Base-by-base conservation (phyloP, 2,888 invertebrate genomes). In the Ceratothoa steindachneri region DNA sequence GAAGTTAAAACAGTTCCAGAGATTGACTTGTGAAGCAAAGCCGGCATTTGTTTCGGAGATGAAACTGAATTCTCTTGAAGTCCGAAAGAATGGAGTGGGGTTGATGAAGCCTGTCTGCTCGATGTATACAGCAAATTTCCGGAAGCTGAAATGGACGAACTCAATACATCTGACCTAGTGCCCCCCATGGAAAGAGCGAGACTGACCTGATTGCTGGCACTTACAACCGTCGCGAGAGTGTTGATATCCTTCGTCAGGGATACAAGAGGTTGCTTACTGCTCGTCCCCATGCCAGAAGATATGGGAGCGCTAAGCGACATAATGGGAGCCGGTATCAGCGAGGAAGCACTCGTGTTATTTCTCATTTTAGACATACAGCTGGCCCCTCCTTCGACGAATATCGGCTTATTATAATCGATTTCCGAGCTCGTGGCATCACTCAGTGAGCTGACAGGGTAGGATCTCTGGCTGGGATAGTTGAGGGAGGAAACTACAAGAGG, bases 401-500 rank as follows among this genome's bases (percentile, higher is more conserved):
- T 60, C 12, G 3, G 12, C 27, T 60, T 60, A 24, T 24, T 1
- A 22, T 12, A 24, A 60, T 60, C 60, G 12, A 60, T 1, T 60
- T 60, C 60, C 12, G 60, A 60, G 24, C 22, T 24, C 3, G 70
- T 12, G 22, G 65, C 30, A 5, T 41, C 70, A 27, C 30, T 30
- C 12, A 24, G 24, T 19, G 60, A 19, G 0, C 27, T 27, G 1
- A 27, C 4, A 52, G 52, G 67, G 29, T 24, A 60, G 9, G 69
- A 65, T 15, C 64, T 66, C 3, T 41, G 71, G 3, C 41, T 53
- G 2, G 71, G 22, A 15, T 65, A 75, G 41, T 75, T 79, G 30
- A 67, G 67, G 9, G 77, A 65, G 19, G 75, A 70, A 24, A 75
- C 73, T 4, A 73, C 71, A 19, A 67, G 69, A 19, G 72, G 65